phyloP scores from a whole-genome alignment of 2,113 vertebrate genomes.

The Eublepharis macularius region DNA sequence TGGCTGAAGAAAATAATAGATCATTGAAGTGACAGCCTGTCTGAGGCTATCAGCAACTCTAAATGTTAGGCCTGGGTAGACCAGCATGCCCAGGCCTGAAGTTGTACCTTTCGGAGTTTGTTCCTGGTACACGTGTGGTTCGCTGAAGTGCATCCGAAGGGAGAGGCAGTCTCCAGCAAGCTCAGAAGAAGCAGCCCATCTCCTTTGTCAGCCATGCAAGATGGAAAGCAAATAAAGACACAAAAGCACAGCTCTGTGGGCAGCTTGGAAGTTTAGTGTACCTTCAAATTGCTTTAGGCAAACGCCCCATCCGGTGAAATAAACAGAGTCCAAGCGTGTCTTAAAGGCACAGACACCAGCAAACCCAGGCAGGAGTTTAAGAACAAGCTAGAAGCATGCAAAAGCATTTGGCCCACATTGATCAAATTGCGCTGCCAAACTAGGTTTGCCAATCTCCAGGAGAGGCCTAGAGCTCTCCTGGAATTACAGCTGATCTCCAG shows the following conservation, averaged over 20 bases:
- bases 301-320: conserved; percentile 22
- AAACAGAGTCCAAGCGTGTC: conserved; percentile 38
- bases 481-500: too few species aligned
- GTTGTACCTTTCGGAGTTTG: conserved; percentile 27
- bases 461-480: too few species aligned
- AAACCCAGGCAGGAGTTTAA: conserved; percentile 15
- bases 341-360: conserved; percentile 23
- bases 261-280: conserved; percentile 20
- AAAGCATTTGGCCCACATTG: conserved; percentile 32
- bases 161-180: conserved; percentile 56
- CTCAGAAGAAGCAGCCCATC: conserved; percentile 51
- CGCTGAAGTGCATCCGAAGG: conserved; percentile 55
- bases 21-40: conserved; percentile 9
- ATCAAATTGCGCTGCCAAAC: conserved; percentile 35
- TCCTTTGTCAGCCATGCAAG: conserved; percentile 51
- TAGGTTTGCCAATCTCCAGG: too few species aligned
- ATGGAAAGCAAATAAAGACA: conserved; percentile 45
- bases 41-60: conserved; percentile 15
- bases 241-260: neutral
- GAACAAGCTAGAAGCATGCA: neutral
- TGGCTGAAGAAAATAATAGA: neutral
- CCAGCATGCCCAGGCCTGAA: conserved; percentile 57
- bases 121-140: conserved; percentile 20
- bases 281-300: conserved; percentile 59
- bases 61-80: neutral